These are phyloP conservation scores for Prionchulus punctatus DNA, from an alignment of 2,888 invertebrate species.

Conservation along the genomic window DNA sequence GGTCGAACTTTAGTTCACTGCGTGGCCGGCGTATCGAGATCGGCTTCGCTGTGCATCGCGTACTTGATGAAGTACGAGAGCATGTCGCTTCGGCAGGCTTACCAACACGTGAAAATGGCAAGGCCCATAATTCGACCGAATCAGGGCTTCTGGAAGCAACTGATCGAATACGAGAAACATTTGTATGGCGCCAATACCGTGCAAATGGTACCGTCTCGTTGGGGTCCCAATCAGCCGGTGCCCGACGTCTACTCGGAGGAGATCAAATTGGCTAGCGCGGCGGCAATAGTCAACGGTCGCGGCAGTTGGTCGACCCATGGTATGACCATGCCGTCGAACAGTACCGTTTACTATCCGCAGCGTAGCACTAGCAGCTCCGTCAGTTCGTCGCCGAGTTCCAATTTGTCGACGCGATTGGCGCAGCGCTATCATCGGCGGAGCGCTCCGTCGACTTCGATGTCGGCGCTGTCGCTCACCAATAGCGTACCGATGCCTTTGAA, in stretches of 20 bases:
- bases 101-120: not conserved
- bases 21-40: conserved; percentile 72
- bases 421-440: not conserved
- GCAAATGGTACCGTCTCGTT: not conserved
- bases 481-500: not conserved
- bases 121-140: conserved; percentile 71
- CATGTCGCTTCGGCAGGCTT: conserved; percentile 58
- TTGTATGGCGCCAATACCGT: conserved; percentile 17
- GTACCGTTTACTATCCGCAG: not conserved
- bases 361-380: not conserved
- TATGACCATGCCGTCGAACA: not conserved
- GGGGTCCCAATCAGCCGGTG: conserved; percentile 3
- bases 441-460: not conserved
- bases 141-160: conserved; percentile 71
- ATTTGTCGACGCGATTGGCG: not conserved
- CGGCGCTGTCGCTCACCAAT: not conserved
- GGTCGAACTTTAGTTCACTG: conserved; percentile 68
- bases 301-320: not conserved
- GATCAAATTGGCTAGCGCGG: not conserved
- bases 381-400: not conserved
- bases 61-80: conserved; percentile 68
- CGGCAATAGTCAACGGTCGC: not conserved
- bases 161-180: conserved; percentile 57
- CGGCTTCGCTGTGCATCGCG: conserved; percentile 64
- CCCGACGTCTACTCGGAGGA: conserved; percentile 11